A percentile compares a stretch with the other conserved stretches of the same genome.
Evolutionary conservation across 2,797 vertebrate genomes (phyloP).

Genomic region (Threskiornis aethiopicus): DNA sequence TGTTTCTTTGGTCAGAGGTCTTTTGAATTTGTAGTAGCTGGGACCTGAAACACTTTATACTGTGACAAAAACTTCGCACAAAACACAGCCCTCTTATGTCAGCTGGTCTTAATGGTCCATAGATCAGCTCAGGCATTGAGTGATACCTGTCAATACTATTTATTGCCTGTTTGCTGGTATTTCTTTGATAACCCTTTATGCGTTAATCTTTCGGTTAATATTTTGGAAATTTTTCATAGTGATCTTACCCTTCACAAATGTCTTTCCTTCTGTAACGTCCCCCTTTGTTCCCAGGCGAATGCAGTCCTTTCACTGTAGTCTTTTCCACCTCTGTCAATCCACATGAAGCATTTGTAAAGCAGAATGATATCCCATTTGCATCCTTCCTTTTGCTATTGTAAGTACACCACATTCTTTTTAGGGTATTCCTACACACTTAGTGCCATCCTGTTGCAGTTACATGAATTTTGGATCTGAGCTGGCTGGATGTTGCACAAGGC

Average conservation of each 20-base stretch:
- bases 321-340: background rate
- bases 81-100: background rate
- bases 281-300: background rate
- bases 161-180: background rate
- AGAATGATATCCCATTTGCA: background rate
- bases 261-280: background rate
- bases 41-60: background rate
- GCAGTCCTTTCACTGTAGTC: background rate
- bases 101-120: rapidly evolving
- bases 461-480: background rate
- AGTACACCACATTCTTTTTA: background rate
- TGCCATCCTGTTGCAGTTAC: background rate
- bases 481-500: background rate
- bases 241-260: background rate
- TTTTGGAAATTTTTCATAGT: background rate
- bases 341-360: background rate
- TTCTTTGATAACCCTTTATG: background rate
- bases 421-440: background rate
- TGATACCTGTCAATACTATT: background rate
- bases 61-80: background rate
- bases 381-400: background rate
- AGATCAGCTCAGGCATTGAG: background rate
- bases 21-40: background rate
- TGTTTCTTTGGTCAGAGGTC: background rate
- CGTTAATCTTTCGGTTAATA: background rate